These are phyloP conservation scores for Eudasyphora cyanicolor DNA, from an alignment of 2,888 invertebrate species.

Conservation along the genomic window DNA sequence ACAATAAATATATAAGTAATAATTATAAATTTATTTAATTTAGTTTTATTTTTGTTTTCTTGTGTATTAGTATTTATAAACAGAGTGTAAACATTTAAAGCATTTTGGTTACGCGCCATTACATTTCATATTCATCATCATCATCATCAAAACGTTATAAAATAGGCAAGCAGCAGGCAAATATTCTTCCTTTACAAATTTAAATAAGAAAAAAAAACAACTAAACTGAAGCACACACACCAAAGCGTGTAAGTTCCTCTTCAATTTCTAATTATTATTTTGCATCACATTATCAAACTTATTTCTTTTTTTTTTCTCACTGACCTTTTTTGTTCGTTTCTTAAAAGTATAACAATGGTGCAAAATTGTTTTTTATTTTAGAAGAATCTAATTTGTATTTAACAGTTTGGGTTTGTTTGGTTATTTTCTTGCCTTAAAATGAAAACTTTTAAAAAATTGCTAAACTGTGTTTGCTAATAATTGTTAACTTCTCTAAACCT, in stretches of 20 bases:
- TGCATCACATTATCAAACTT: no score
- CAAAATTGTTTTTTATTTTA: conserved; percentile 26
- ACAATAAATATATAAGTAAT: conserved; percentile 29
- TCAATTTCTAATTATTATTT: no score
- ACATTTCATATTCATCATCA: no score
- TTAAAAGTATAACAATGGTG: conserved; percentile 30
- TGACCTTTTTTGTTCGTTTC: neutral
- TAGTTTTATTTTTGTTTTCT: conserved; percentile 14
- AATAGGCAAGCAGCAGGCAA: conserved; percentile 23
- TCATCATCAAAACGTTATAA: conserved; percentile 38
- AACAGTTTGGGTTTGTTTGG: neutral
- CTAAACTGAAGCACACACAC: conserved; percentile 12
- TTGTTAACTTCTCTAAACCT: neutral
- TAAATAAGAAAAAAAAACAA: conserved; percentile 26
- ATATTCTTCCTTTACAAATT: conserved; percentile 1
- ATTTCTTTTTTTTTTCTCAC: no score
- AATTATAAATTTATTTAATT: conserved; percentile 15
- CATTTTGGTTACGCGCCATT: conserved; percentile 40
- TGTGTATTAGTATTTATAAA: conserved; percentile 59
- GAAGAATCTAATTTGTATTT: conserved; percentile 27
- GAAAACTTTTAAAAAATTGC: neutral
- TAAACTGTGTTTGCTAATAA: neutral
- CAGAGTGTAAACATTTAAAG: conserved; percentile 66
- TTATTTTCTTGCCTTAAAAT: neutral
- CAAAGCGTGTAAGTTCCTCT: neutral